phyloP scores from a whole-genome alignment of 2,113 vertebrate genomes.

The Phaethon lepturus region DNA sequence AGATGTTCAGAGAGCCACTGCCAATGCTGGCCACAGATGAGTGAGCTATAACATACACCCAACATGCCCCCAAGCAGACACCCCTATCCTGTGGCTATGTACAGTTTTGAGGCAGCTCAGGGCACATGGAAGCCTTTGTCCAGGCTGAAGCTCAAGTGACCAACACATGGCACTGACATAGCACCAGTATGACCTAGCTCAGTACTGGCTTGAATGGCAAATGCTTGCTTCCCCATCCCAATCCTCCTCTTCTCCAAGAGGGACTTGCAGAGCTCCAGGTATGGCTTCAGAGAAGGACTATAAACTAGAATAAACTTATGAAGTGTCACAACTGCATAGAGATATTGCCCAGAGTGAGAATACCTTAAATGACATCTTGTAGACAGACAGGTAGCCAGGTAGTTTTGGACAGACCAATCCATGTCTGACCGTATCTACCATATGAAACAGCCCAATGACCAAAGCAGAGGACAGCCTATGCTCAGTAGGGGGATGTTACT shows the following conservation, averaged over 20 bases:
- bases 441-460: background rate
- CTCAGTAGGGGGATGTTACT: background rate
- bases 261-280: background rate
- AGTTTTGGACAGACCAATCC: background rate
- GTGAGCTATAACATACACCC: background rate
- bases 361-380: background rate
- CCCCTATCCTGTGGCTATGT: fast-evolving
- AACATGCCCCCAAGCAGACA: background rate
- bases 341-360: background rate
- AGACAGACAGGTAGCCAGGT: background rate
- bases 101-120: background rate
- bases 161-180: fast-evolving
- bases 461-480: background rate
- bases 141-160: background rate
- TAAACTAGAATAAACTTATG: background rate
- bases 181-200: background rate
- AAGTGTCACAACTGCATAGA: background rate
- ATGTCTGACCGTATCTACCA: background rate
- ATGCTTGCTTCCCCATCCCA: background rate
- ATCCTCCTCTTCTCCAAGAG: background rate
- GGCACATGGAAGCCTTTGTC: background rate
- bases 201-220: background rate
- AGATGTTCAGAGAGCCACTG: background rate
- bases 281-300: background rate
- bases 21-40: fast-evolving